Evolutionary conservation across 2,113 vertebrate species (phyloP).

Genomic region (Calidris pugnax): DNA sequence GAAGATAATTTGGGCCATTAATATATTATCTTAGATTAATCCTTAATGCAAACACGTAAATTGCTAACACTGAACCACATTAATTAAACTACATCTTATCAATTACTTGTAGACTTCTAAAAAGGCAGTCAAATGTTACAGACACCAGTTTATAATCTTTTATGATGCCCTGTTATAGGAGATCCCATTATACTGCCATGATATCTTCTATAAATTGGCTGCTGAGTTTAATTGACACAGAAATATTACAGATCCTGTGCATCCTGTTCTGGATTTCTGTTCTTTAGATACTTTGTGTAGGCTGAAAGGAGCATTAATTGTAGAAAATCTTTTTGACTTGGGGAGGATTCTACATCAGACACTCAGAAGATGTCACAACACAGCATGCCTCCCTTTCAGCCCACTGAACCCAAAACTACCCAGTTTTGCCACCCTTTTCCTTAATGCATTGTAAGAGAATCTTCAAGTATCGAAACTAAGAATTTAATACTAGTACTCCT

Average conservation of each 20-base stretch:
- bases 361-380: background rate
- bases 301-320: background rate
- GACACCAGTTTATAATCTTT: conserved; percentile 15
- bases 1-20: conserved; percentile 21
- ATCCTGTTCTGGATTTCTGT: background rate
- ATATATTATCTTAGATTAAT: conserved; percentile 5
- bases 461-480: background rate
- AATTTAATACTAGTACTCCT: background rate
- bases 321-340: background rate
- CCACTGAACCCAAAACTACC: background rate
- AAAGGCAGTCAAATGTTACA: conserved; percentile 11
- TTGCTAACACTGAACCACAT: background rate
- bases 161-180: background rate
- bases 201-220: background rate
- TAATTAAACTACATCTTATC: conserved; percentile 42
- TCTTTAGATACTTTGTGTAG: background rate
- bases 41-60: background rate
- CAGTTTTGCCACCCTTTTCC: background rate
- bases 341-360: background rate
- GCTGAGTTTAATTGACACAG: background rate
- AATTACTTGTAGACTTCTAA: conserved; percentile 30
- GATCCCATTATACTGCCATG: background rate
- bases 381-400: background rate
- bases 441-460: background rate
- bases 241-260: background rate